Evolutionary conservation across 30 jellyfish, hydroid and myxozoan genomes (phyloP), one percentile per base, ranked within the genome.

Genomic region (Morbakka virulenta): DNA sequence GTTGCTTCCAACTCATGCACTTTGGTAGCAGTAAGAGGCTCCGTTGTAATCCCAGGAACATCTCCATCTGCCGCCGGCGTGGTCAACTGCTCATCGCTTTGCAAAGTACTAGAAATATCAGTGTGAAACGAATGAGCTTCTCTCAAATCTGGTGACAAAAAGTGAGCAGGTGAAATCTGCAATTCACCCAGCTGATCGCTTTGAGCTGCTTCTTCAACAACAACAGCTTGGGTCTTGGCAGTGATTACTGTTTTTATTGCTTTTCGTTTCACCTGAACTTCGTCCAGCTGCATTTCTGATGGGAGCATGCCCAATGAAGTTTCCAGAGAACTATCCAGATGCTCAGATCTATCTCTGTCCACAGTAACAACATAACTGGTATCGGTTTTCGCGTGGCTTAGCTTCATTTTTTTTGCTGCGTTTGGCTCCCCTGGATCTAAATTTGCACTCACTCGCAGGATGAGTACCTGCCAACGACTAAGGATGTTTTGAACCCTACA

Each of bases 381-480:
- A 6, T 41, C 57, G 57, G 57, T 41, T 41, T 41, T 41, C 57
- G 57, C 9, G 57, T 41, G 13, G 17, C 57, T 41, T 41, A 41
- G 57, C 57, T 41, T 41, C 48, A 33, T 64, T 75, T 47, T 69
- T 50, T 70, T 70, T 22, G 35, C 53, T 0, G 28, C 79, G 20
- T 64, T 28, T 21, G 80, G 57, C 27, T 65, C 26, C 50, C 72
- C 86, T 62, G 35, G 62, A 52, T 82, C 94, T 53, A 82, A 69
- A 2, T 53, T 82, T 0, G 94, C 64, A 47, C 86, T 72, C 28
- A 82, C 72, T 11, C 94, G 85, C 87, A 82, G 50, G 32, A 69
- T 82, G 62, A 71, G 11, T 62, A 82, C 32, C 28, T 82, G 94
- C 94, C 94, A 82, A 2, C 94, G 86, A 50, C 94, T 82, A 14